These are phyloP conservation scores for Philereme vetulata DNA, from an alignment of 2,888 invertebrate genomes.

Conservation along the genomic window DNA sequence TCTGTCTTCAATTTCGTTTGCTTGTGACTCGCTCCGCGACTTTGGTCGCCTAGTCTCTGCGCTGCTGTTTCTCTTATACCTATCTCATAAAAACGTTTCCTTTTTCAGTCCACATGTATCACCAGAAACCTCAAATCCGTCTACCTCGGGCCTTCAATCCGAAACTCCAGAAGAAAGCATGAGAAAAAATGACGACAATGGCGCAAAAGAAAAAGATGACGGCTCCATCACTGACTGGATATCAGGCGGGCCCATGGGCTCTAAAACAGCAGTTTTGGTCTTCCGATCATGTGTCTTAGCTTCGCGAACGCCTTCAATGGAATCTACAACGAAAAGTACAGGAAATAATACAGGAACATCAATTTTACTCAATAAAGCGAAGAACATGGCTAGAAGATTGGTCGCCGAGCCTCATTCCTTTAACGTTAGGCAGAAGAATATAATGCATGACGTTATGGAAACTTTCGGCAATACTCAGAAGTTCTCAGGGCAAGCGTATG, in stretches of 20 bases:
- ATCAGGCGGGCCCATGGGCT: slow-evolving; percentile 84
- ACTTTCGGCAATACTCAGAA: slow-evolving; percentile 70
- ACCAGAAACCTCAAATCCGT: slow-evolving; percentile 72
- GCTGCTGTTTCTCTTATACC: background rate
- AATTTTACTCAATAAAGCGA: slow-evolving; percentile 74
- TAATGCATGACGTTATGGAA: slow-evolving; percentile 80
- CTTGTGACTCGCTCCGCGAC: background rate
- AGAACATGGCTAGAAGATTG: slow-evolving; percentile 73
- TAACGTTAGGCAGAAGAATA: slow-evolving; percentile 69
- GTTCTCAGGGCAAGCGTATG: slow-evolving; percentile 61
- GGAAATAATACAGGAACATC: slow-evolving; percentile 74
- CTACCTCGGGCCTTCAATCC: slow-evolving; percentile 74
- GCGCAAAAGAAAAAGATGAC: slow-evolving; percentile 58
- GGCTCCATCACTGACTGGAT: slow-evolving; percentile 79
- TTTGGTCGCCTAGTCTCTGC: background rate
- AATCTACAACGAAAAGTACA: slow-evolving; percentile 69
- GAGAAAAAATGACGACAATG: slow-evolving; percentile 71
- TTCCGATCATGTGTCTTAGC: slow-evolving; percentile 87
- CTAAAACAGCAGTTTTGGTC: slow-evolving; percentile 86
- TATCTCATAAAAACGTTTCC: background rate
- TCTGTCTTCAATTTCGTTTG: too few relatives aligned
- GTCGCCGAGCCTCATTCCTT: slow-evolving; percentile 74
- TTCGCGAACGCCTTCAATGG: slow-evolving; percentile 70
- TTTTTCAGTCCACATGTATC: slow-evolving; percentile 80
- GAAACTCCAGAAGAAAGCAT: slow-evolving; percentile 62